A percentile compares a stretch with the other conserved stretches of the same genome.
Conservation (phyloP, 37 sponge, comb jelly and placozoan genomes). For the Cladorhizidae sp. region DNA sequence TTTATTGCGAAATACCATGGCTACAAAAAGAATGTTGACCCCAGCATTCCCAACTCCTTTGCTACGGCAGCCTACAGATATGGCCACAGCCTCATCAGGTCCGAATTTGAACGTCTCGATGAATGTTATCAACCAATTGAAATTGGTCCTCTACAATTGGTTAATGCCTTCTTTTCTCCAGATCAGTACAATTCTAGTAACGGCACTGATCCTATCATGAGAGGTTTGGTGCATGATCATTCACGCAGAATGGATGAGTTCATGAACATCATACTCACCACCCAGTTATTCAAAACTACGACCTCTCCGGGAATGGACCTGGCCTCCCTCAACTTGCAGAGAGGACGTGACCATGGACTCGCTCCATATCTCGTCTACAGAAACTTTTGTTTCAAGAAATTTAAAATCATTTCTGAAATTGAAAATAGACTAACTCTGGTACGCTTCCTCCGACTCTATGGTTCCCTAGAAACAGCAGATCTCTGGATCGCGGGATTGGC, state of each 20-base stretch:
- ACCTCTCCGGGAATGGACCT: constrained; percentile 60
- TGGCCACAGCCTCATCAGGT: constrained; percentile 84
- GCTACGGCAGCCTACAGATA: constrained; percentile 83
- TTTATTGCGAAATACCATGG: constrained; percentile 55
- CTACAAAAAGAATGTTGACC: constrained; percentile 65
- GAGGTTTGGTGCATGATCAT: constrained; percentile 51
- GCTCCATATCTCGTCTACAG: constrained; percentile 72
- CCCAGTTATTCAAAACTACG: constrained; percentile 51
- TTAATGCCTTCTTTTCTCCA: constrained; percentile 73
- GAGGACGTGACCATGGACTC: constrained; percentile 91
- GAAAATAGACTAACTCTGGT: constrained; percentile 15
- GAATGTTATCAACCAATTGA: constrained; percentile 16
- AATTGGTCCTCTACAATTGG: constrained; percentile 56
- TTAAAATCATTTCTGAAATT: neutral
- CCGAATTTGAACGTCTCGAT: constrained; percentile 58
- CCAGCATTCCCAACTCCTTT: constrained; percentile 69
- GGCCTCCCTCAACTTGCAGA: constrained; percentile 86
- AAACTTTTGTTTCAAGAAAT: constrained; percentile 50
- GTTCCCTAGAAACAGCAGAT: constrained; percentile 63
- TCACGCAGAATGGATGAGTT: constrained; percentile 72
- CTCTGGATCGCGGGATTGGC: constrained; percentile 84
- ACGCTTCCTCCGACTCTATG: constrained; percentile 55
- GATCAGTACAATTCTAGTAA: constrained; percentile 16
- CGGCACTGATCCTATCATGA: constrained; percentile 67
- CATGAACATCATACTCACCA: constrained; percentile 60